phyloP scores from a whole-genome alignment of 2,113 vertebrate species.

The Megaptera novaeangliae region DNA sequence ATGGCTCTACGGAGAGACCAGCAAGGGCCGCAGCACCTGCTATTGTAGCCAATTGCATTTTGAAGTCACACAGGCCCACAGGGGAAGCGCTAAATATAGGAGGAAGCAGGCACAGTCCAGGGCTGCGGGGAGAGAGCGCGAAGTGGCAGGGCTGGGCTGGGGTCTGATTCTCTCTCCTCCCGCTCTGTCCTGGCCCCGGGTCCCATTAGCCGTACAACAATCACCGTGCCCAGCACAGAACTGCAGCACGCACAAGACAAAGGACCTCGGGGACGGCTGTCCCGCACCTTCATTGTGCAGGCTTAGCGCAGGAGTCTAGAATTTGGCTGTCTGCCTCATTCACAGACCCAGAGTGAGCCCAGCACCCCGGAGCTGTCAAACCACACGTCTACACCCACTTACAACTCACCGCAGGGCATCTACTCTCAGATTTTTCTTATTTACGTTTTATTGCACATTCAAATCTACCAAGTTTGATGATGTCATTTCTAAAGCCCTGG shows the following conservation, averaged over 20 bases:
- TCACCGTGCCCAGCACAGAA: neutral
- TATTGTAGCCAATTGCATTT: neutral
- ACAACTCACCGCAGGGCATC: neutral
- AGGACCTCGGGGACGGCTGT: rapidly evolving
- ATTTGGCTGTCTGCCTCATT: neutral
- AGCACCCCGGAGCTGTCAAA: no score
- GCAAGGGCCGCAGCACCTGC: neutral
- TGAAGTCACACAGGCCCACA: neutral
- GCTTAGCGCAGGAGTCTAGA: neutral
- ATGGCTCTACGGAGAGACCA: neutral
- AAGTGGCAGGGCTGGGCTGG: neutral
- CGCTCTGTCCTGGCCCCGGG: rapidly evolving
- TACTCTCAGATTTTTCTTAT: neutral
- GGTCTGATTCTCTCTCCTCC: neutral
- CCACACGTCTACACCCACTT: rapidly evolving
- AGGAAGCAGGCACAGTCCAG: neutral
- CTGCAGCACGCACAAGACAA: rapidly evolving
- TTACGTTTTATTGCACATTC: neutral
- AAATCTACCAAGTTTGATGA: neutral
- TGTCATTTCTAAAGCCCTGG: neutral
- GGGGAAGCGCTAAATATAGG: neutral
- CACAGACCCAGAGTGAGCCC: neutral
- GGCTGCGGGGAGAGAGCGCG: neutral
- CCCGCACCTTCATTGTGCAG: rapidly evolving
- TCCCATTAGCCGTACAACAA: neutral